Conservation (phyloP, 1,140 invertebrate genomes). For the Heliothis virescens region DNA sequence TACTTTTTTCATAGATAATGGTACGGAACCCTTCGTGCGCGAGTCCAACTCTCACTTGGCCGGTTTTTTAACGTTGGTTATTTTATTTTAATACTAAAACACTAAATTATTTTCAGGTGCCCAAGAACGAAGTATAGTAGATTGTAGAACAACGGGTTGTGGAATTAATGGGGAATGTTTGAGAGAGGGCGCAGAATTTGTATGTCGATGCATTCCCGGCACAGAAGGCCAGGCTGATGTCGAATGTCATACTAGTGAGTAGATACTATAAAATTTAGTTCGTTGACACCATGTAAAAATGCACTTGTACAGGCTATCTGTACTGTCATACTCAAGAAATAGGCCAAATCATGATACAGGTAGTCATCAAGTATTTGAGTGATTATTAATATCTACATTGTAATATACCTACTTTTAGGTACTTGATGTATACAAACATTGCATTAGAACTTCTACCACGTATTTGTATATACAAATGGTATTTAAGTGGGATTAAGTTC, state of each 20-base stretch:
- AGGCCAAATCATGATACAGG: slow-evolving; percentile 12
- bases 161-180: slow-evolving; percentile 93
- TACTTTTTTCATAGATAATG: no score
- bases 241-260: slow-evolving; percentile 93
- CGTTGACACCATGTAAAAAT: slow-evolving; percentile 82
- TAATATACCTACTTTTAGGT: slow-evolving; percentile 30
- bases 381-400: slow-evolving; percentile 5
- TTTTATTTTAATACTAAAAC: no score
- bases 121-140: slow-evolving; percentile 88
- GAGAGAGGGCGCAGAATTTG: slow-evolving; percentile 91
- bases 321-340: slow-evolving; percentile 22
- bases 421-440: background rate
- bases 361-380: background rate
- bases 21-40: no score
- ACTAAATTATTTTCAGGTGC: slow-evolving; percentile 85
- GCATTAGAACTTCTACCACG: slow-evolving; percentile 33
- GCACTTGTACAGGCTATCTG: slow-evolving; percentile 64
- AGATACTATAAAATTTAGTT: slow-evolving; percentile 48
- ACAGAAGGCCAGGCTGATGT: slow-evolving; percentile 91
- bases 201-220: slow-evolving; percentile 92
- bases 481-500: slow-evolving; percentile 41
- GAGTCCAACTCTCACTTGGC: no score
- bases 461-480: slow-evolving; percentile 46
- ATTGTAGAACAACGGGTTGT: slow-evolving; percentile 94
- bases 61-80: no score